These are phyloP conservation scores for Chroicocephalus ridibundus DNA, from an alignment of 2,113 vertebrate species.

Conservation along the genomic window DNA sequence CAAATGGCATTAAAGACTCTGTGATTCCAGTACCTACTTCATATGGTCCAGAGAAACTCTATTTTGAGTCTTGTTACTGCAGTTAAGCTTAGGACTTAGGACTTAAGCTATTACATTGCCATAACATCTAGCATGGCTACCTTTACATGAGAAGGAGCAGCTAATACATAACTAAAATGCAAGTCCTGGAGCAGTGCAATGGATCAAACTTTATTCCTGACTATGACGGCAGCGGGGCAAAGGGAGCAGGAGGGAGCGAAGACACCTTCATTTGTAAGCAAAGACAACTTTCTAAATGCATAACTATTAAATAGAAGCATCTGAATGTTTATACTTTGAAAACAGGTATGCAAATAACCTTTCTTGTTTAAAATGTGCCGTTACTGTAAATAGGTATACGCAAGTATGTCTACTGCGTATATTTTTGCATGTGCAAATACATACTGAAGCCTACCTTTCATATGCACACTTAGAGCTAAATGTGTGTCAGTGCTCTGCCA, in stretches of 20 bases:
- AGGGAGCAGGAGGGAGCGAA: neutral
- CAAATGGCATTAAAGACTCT: neutral
- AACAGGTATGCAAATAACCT: constrained; percentile 2
- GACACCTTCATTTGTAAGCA: neutral
- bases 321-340: neutral
- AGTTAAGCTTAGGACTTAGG: neutral
- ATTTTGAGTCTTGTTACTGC: neutral
- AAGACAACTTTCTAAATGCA: neutral
- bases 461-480: neutral
- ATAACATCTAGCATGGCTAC: neutral
- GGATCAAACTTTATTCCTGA: neutral
- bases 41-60: neutral
- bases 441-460: neutral
- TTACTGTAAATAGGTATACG: neutral
- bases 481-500: neutral
- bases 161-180: neutral
- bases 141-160: neutral
- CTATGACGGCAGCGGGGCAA: neutral
- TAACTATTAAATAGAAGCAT: neutral
- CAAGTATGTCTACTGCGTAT: neutral
- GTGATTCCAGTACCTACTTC: neutral
- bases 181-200: neutral
- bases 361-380: neutral
- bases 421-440: constrained; percentile 3
- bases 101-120: accelerated